Evolutionary conservation across 2,113 vertebrate genomes (phyloP).

Genomic region (Oophaga pumilio): DNA sequence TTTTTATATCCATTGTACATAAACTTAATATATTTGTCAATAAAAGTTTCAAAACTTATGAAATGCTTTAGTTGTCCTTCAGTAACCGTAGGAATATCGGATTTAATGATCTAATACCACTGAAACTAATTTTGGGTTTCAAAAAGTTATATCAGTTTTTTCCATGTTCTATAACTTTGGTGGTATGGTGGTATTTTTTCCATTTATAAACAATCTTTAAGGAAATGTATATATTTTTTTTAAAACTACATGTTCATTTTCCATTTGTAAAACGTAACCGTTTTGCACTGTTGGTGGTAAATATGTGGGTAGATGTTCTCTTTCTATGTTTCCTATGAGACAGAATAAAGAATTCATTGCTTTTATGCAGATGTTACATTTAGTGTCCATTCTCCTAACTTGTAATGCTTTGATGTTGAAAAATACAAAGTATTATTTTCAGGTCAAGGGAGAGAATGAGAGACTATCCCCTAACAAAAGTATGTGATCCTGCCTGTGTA

Average conservation of each 20-base stretch:
- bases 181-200: too few relatives aligned
- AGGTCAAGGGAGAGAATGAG: background rate
- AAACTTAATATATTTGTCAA: too few relatives aligned
- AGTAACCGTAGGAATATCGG: too few relatives aligned
- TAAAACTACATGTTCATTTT: background rate
- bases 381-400: slow-evolving; percentile 55
- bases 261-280: background rate
- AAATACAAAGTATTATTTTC: slow-evolving; percentile 51
- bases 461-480: slow-evolving; percentile 55
- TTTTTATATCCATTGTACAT: too few relatives aligned
- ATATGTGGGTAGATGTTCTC: background rate
- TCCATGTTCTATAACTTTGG: too few relatives aligned
- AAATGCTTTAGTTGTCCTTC: too few relatives aligned
- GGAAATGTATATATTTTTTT: too few relatives aligned
- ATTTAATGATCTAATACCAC: too few relatives aligned
- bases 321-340: slow-evolving; percentile 4
- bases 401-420: slow-evolving; percentile 57
- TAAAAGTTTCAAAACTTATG: too few relatives aligned
- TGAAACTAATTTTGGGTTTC: too few relatives aligned
- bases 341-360: background rate
- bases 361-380: slow-evolving; percentile 62
- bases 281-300: background rate
- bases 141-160: too few relatives aligned
- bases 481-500: slow-evolving; percentile 53
- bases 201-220: too few relatives aligned